These are phyloP conservation scores for Hydra vulgaris DNA, from an alignment of 30 jellyfish, hydroid and myxozoan species.

Conservation along the genomic window DNA sequence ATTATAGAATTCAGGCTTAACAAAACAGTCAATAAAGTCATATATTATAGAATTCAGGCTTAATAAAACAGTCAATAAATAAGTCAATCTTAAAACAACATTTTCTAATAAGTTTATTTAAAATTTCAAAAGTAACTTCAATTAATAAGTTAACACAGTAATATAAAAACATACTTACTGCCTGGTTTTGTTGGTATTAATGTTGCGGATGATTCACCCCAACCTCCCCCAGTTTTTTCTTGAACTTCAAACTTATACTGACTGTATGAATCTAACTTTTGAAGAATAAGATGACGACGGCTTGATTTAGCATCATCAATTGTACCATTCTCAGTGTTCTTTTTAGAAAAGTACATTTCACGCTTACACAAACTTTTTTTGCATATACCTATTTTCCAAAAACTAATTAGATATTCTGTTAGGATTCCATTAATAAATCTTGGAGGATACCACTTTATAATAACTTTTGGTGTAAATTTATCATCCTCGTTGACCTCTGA, in stretches of 20 bases:
- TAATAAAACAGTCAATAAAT: no score
- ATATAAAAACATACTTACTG: conserved; percentile 27
- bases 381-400: neutral
- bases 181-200: conserved; percentile 44
- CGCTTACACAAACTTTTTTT: neutral
- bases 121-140: no score
- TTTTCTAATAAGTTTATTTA: no score
- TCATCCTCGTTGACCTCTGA: neutral
- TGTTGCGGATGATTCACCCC: conserved; percentile 54
- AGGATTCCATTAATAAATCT: neutral
- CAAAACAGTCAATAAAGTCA: no score
- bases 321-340: neutral
- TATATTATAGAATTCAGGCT: no score
- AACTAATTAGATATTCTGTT: conserved; percentile 1
- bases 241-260: conserved; percentile 39
- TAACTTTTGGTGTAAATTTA: neutral
- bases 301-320: neutral
- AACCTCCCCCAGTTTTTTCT: conserved; percentile 60
- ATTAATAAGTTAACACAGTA: no score
- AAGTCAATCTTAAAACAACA: no score
- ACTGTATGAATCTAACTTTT: conserved; percentile 38
- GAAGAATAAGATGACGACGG: neutral
- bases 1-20: no score
- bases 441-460: conserved; percentile 5
- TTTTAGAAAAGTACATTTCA: conserved; percentile 4